Evolutionary conservation across 2,797 vertebrate genomes (phyloP).

Genomic region (Myotis myotis): DNA sequence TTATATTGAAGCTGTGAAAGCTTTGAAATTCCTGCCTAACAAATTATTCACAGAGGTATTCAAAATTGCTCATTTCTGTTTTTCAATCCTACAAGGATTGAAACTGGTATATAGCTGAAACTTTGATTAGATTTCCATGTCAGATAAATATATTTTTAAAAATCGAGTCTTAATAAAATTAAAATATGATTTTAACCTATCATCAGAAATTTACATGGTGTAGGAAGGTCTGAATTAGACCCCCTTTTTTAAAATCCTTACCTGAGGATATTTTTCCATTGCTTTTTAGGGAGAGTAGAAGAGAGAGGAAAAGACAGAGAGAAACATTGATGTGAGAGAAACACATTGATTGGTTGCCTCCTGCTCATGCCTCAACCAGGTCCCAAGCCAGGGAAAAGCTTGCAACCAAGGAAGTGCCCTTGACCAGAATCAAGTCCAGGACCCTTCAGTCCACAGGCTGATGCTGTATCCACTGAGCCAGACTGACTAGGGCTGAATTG

Average conservation of each 20-base stretch:
- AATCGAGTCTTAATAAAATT: neutral
- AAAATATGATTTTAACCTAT: neutral
- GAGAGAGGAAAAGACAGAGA: no score
- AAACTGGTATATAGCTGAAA: conserved; percentile 55
- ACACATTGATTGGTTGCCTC: no score
- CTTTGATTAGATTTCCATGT: neutral
- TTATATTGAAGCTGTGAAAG: conserved; percentile 59
- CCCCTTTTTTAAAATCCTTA: no score
- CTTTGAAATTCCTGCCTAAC: conserved; percentile 67
- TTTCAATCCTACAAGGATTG: neutral
- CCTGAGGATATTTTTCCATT: no score
- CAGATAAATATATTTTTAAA: neutral
- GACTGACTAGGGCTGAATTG: neutral
- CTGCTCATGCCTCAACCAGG: no score
- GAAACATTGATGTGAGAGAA: no score
- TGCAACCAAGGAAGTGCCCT: no score
- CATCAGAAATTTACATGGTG: neutral
- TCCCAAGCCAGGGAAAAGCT: no score
- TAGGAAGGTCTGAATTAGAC: neutral
- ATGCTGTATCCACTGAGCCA: no score
- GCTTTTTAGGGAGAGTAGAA: no score
- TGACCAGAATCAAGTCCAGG: no score
- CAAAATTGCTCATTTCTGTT: conserved; percentile 47
- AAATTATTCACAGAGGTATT: conserved; percentile 69
- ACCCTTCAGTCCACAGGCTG: no score